Base-by-base conservation (phyloP, 2,888 invertebrate genomes). In the Zhengitettix transpicula region DNA sequence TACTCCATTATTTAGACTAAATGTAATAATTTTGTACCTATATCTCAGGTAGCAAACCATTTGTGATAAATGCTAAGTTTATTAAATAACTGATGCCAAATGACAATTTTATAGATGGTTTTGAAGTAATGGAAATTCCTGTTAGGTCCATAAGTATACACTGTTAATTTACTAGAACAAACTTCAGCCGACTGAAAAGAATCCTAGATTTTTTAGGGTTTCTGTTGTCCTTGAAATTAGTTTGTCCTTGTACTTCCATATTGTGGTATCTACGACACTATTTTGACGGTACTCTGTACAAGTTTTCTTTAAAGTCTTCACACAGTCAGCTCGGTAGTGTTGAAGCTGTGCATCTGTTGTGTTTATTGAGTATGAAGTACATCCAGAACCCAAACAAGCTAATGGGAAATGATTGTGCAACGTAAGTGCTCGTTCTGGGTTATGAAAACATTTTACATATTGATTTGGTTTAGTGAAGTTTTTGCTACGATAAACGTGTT, bases 261-360 rank as follows among this genome's bases (percentile, higher is more conserved):
- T 85, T 58, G 88, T 86, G 42, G 86, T 84, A 74, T 94, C 93
- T 72, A 87, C 81, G 59, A 89, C 82, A 60, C 88, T 87, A 67
- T 88, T 83, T 69, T 88, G 85, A 61, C 88, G 80, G 72, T 86
- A 90, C 70, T 90, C 87, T 59, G 82, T 82, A 75, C 93, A 94
- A 52, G 81, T 78, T 74, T 91, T 90, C 75, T 87, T 87, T 65
- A 93, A 76, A 60, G 89, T 87, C 67, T 85, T 84, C 10, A 92
- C 93, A 74, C 95, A 95, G 74, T 93, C 93, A 41, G 89, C 90
- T 62, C 94, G 82, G 76, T 95, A 96, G 74, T 96, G 96, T 72
- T 96, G 92, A 68, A 96, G 77, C 65, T 95, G 89, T 16, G 94
- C 95, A 69, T 87, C 84, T 47, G 77, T 77, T 40, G 87, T 87